These are phyloP conservation scores for Molanna angustata DNA, from an alignment of 2,888 invertebrate genomes.

Conservation along the genomic window DNA sequence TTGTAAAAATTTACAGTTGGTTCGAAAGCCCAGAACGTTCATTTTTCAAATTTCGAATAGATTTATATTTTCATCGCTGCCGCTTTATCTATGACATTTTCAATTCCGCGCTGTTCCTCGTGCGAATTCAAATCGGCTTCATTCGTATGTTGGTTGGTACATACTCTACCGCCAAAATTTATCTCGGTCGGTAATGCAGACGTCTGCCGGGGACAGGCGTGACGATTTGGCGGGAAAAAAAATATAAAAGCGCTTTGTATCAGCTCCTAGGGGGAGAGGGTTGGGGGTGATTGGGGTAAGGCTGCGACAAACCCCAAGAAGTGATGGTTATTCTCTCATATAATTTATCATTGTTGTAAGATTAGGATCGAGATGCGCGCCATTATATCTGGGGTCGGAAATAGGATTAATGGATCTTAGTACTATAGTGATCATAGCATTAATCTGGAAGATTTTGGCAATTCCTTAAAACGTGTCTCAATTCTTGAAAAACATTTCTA, in stretches of 20 bases:
- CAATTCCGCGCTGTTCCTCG: too few species aligned
- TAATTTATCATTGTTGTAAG: slow-evolving; percentile 2
- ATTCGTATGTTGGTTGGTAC: too few species aligned
- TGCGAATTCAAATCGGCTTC: too few species aligned
- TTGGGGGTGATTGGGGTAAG: not conserved
- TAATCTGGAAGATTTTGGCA: not conserved
- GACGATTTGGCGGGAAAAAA: slow-evolving; percentile 26
- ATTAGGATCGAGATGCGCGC: not conserved
- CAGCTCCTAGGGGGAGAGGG: not conserved
- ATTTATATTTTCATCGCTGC: too few species aligned
- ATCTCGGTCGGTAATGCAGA: too few species aligned
- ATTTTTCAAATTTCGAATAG: too few species aligned
- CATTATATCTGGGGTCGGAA: not conserved
- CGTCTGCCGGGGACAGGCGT: slow-evolving; percentile 26
- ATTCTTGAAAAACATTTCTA: not conserved
- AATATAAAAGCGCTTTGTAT: not conserved
- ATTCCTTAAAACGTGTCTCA: not conserved
- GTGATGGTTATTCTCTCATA: not conserved
- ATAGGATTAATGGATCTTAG: not conserved
- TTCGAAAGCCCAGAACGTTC: too few species aligned
- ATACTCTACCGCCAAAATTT: too few species aligned
- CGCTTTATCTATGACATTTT: not conserved
- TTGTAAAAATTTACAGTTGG: too few species aligned
- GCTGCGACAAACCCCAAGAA: not conserved
- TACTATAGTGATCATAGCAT: not conserved